phyloP scores from a whole-genome alignment of 2,888 invertebrate species.

The Parnassius glacialis region DNA sequence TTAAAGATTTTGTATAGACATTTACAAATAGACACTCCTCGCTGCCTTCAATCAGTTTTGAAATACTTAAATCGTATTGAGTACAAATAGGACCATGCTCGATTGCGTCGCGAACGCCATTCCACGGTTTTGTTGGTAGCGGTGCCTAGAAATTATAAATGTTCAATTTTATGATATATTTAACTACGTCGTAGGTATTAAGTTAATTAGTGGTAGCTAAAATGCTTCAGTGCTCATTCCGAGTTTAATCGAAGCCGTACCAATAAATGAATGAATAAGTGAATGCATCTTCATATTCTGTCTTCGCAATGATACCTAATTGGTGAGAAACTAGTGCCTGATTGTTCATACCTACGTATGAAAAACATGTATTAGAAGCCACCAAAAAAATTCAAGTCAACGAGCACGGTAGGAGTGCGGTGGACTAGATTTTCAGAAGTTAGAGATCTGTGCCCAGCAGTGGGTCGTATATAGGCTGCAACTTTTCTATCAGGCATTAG shows the following conservation, averaged over 20 bases:
- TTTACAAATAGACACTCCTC: slow-evolving; percentile 63
- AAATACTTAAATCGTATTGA: slow-evolving; percentile 48
- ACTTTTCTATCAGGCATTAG: neutral
- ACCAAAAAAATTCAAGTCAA: neutral
- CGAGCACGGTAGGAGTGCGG: neutral
- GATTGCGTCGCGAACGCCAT: slow-evolving; percentile 52
- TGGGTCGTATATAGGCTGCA: too few species aligned
- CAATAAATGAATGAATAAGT: neutral
- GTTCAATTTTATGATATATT: neutral
- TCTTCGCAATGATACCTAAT: neutral
- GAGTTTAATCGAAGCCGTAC: neutral
- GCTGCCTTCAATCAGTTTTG: slow-evolving; percentile 43
- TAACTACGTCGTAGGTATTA: neutral
- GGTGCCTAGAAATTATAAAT: slow-evolving; percentile 46
- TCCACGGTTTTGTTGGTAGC: slow-evolving; percentile 48
- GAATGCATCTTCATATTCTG: neutral
- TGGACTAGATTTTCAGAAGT: neutral
- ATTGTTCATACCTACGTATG: neutral
- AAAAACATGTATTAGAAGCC: neutral
- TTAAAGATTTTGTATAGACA: slow-evolving; percentile 50
- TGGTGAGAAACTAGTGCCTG: neutral
- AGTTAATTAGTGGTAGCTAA: neutral
- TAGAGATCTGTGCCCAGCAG: neutral
- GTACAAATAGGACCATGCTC: slow-evolving; percentile 59
- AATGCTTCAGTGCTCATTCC: neutral